These are phyloP conservation scores for Cotesia glomerata DNA, from an alignment of 1,140 invertebrate species.

Conservation along the genomic window DNA sequence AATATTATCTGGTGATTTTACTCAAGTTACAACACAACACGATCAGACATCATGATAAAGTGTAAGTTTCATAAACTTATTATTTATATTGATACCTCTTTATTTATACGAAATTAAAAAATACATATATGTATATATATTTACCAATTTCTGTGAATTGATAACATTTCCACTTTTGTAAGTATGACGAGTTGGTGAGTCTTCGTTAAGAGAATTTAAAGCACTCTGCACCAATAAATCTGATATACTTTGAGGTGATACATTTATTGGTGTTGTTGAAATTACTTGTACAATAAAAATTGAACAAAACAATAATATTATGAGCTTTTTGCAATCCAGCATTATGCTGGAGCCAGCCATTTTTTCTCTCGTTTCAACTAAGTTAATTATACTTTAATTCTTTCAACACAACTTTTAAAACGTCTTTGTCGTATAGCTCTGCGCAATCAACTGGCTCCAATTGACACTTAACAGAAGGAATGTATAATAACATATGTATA, in stretches of 20 bases:
- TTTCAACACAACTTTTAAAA: not conserved
- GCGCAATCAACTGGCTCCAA: not conserved
- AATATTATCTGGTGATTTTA: too few relatives aligned
- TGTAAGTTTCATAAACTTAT: too few relatives aligned
- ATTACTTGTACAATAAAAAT: not conserved
- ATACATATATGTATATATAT: conserved; percentile 18
- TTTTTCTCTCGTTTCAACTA: not conserved
- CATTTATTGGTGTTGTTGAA: conserved; percentile 32
- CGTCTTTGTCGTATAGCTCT: not conserved
- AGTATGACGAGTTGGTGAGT: conserved; percentile 45
- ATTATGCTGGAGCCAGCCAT: conserved; percentile 9
- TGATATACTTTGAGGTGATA: conserved; percentile 37
- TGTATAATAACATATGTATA: not conserved
- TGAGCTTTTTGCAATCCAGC: not conserved
- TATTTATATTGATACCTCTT: too few relatives aligned
- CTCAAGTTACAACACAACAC: too few relatives aligned
- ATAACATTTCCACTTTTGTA: conserved; percentile 51
- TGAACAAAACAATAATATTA: not conserved
- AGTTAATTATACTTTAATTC: not conserved
- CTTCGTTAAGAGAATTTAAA: conserved; percentile 45
- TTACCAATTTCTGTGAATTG: conserved; percentile 51
- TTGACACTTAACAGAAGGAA: too few relatives aligned
- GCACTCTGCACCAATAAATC: conserved; percentile 41
- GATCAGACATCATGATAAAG: too few relatives aligned
- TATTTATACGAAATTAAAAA: too few relatives aligned